Base-by-base conservation (phyloP, 2,113 vertebrate genomes). In the Orientallactaga bullata region DNA sequence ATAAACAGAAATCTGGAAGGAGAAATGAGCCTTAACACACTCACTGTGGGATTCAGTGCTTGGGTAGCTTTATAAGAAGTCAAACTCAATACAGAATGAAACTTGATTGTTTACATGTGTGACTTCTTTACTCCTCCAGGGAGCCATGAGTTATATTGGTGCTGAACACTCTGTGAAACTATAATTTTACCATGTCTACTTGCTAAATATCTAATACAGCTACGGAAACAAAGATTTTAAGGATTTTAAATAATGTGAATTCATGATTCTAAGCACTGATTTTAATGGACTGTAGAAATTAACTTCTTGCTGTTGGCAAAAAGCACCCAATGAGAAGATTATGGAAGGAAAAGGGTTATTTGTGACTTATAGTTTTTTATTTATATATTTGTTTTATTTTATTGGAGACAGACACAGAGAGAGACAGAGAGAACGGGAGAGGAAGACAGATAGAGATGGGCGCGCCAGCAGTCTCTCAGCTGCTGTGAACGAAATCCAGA, bases 251-350 rank as follows among this genome's bases (percentile, higher is more conserved):
- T 24, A 51, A 42, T 51, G 39, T 12, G 15, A 4, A 47, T 4
- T 5, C 18, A 42, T 85, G 51, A 82, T 66, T 89, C 73, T 35
- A 76, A 94, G 60, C 17, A 58, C 2, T 12, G 12, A 71, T 11
- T 88, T 87, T 69, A 82, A 78, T 42, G 63, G 51, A 35, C 28
- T 78, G 92, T 86, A 24, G 61, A 37, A 68, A 89, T 58, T 2
- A 65, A n/a, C n/a, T n/a, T n/a, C n/a, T n/a, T n/a, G n/a, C n/a
- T n/a, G n/a, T n/a, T n/a, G n/a, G n/a, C n/a, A n/a, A n/a, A n/a
- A n/a, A n/a, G n/a, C n/a, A n/a, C n/a, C n/a, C n/a, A n/a, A n/a
- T n/a, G n/a, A n/a, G n/a, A n/a, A n/a, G n/a, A n/a, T n/a, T n/a
- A n/a, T n/a, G n/a, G n/a, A n/a, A n/a, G n/a, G n/a, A n/a, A n/a